Evolutionary conservation across 2,113 vertebrate species (phyloP).

Genomic region (Podarcis cretensis): DNA sequence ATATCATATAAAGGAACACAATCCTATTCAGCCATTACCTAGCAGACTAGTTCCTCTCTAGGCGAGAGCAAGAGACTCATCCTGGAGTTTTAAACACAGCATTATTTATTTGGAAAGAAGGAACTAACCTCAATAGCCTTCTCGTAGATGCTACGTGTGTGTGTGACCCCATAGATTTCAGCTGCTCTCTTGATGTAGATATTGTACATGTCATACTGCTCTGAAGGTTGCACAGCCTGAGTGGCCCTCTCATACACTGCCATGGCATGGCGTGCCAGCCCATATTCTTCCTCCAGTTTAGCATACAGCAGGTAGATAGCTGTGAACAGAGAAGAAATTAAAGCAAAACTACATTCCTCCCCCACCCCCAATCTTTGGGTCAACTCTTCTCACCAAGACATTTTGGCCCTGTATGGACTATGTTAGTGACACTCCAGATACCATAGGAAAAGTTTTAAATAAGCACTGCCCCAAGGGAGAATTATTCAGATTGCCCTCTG

Average conservation of each 20-base stretch:
- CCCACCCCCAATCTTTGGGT: background rate
- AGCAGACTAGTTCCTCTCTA: background rate
- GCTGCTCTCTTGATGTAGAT: constrained; percentile 94
- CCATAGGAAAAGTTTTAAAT: background rate
- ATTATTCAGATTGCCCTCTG: background rate
- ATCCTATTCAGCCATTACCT: background rate
- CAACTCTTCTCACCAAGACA: background rate
- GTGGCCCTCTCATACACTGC: constrained; percentile 92
- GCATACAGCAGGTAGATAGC: constrained; percentile 91
- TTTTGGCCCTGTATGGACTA: background rate
- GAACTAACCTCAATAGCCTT: constrained; percentile 88
- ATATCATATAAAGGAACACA: too few relatives aligned
- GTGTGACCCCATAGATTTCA: constrained; percentile 93
- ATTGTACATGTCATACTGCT: constrained; percentile 93
- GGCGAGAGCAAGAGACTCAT: too few relatives aligned
- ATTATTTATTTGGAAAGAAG: background rate
- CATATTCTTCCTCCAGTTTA: constrained; percentile 90
- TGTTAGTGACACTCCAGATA: background rate
- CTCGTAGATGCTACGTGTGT: constrained; percentile 92
- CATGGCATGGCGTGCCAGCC: constrained; percentile 92
- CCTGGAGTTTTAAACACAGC: background rate
- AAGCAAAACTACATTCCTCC: too few relatives aligned
- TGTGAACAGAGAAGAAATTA: background rate
- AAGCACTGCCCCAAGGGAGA: background rate
- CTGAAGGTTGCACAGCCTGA: constrained; percentile 82